Evolutionary conservation across 2,797 vertebrate species (phyloP).

Genomic region (Sarcoramphus papa): DNA sequence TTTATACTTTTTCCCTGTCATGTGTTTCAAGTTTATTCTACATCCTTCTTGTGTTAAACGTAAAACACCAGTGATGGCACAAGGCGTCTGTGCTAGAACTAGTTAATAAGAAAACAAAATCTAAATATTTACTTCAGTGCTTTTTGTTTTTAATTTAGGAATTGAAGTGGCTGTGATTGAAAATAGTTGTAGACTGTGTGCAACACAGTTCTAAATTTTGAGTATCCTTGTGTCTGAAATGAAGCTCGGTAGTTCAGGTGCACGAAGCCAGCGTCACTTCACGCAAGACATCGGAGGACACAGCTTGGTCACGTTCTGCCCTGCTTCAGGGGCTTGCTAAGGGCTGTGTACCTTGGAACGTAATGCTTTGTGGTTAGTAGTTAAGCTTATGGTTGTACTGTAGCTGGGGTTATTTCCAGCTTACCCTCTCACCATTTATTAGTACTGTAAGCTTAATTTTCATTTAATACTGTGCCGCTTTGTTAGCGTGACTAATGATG

Average conservation of each 20-base stretch:
- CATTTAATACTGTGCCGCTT: neutral
- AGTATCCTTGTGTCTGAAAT: neutral
- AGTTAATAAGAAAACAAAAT: neutral
- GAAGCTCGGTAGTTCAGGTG: neutral
- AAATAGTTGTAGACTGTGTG: neutral
- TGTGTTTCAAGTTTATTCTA: neutral
- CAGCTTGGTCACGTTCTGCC: neutral
- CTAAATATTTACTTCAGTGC: neutral
- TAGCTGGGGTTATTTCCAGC: neutral
- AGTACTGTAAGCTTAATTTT: neutral
- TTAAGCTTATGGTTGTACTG: neutral
- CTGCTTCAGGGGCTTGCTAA: neutral
- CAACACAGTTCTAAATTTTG: neutral
- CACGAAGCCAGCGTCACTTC: neutral
- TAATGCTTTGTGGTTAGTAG: neutral
- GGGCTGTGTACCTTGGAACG: neutral
- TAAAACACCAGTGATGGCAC: neutral
- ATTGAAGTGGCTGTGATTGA: neutral
- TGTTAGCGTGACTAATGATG: neutral
- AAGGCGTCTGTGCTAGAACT: neutral
- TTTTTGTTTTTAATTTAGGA: neutral
- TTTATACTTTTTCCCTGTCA: neutral
- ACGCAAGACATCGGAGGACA: neutral
- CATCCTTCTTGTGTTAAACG: neutral
- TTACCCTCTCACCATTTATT: neutral